Evolutionary conservation across 2,888 invertebrate genomes (phyloP).

Genomic region (Agrenia bidenticulata): DNA sequence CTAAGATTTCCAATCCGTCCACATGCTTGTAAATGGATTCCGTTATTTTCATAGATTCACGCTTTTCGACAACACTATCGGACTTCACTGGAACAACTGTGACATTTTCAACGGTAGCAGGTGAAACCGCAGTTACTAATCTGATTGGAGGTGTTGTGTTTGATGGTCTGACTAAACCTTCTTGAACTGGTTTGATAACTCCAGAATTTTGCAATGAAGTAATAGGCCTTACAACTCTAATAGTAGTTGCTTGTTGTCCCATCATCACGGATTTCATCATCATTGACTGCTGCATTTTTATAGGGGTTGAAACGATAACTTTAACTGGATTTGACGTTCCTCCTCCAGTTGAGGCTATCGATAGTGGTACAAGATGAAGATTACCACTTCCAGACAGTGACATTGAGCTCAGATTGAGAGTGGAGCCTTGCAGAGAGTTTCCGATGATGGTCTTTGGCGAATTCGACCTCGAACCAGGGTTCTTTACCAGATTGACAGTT

Average conservation of each 20-base stretch:
- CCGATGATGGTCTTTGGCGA: constrained; percentile 42
- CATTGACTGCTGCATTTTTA: constrained; percentile 44
- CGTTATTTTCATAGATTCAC: not conserved
- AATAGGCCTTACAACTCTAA: constrained; percentile 45
- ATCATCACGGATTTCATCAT: constrained; percentile 54
- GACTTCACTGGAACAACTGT: not conserved
- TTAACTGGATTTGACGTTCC: constrained; percentile 53
- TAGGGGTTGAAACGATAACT: constrained; percentile 53
- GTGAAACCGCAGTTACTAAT: no score
- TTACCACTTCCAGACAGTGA: constrained; percentile 37
- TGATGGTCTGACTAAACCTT: not conserved
- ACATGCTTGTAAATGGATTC: constrained; percentile 15
- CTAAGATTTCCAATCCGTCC: constrained; percentile 47
- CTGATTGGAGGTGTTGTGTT: no score
- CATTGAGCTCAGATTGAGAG: constrained; percentile 40
- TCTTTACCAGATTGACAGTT: constrained; percentile 45
- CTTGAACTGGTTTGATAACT: not conserved
- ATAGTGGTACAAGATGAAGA: constrained; percentile 47
- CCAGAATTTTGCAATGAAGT: constrained; percentile 13
- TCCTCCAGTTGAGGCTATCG: constrained; percentile 40
- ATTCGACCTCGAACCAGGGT: constrained; percentile 34
- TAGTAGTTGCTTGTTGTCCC: constrained; percentile 42
- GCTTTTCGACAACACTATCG: not conserved
- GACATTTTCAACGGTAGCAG: not conserved
- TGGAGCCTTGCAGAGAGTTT: constrained; percentile 36